Evolutionary conservation across 2,888 invertebrate species (phyloP).

Genomic region (Zele albiditarsus): DNA sequence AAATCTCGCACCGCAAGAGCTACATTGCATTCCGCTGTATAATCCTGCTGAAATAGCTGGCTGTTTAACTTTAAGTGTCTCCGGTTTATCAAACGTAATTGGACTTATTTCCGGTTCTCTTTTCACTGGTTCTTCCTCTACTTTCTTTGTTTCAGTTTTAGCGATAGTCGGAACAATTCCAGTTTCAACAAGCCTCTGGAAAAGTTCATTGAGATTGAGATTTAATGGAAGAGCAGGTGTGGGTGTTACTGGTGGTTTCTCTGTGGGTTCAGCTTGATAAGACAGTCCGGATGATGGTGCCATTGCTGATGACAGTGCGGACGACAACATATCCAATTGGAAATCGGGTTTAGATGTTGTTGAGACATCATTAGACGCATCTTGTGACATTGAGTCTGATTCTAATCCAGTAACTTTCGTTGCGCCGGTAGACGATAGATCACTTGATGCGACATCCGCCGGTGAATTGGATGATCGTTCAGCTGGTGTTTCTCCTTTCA

Average conservation of each 20-base stretch:
- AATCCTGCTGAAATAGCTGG: slow-evolving; percentile 80
- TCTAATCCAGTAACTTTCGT: slow-evolving; percentile 47
- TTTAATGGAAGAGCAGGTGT: slow-evolving; percentile 67
- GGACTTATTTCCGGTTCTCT: slow-evolving; percentile 74
- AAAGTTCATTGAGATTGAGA: slow-evolving; percentile 86
- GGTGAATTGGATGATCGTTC: slow-evolving; percentile 43
- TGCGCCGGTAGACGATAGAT: not conserved
- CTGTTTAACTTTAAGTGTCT: slow-evolving; percentile 86
- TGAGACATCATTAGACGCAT: slow-evolving; percentile 59
- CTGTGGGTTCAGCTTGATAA: slow-evolving; percentile 64
- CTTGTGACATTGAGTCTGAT: slow-evolving; percentile 66
- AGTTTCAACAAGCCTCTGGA: slow-evolving; percentile 88
- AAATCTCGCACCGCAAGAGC: slow-evolving; percentile 96
- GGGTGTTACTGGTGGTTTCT: slow-evolving; percentile 59
- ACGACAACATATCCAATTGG: slow-evolving; percentile 79
- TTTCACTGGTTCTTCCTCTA: slow-evolving; percentile 63
- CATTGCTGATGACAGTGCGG: slow-evolving; percentile 78
- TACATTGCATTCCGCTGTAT: slow-evolving; percentile 96
- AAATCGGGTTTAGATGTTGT: slow-evolving; percentile 62
- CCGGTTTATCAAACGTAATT: slow-evolving; percentile 81
- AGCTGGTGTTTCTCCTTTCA: slow-evolving; percentile 78
- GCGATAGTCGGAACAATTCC: slow-evolving; percentile 80
- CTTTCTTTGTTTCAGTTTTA: slow-evolving; percentile 64
- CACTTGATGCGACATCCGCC: not conserved
- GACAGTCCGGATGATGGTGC: slow-evolving; percentile 74